Conservation (phyloP, 2,113 vertebrate genomes). For the Indicator maculatus region DNA sequence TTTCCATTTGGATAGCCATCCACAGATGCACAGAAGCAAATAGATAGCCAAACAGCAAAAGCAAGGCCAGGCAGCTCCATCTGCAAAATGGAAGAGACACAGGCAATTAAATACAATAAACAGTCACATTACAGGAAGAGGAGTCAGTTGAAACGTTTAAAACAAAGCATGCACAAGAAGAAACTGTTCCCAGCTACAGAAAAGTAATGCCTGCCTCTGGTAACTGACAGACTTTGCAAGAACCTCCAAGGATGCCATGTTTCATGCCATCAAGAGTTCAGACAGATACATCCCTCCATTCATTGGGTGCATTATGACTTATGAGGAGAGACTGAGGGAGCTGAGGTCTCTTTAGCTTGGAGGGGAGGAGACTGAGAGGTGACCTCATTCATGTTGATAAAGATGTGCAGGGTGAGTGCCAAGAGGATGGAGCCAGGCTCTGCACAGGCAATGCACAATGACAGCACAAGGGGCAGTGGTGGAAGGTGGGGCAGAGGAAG, state of each 20-base stretch:
- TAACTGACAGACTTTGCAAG: neutral
- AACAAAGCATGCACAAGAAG: neutral
- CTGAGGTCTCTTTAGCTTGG: too few species aligned
- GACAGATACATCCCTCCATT: neutral
- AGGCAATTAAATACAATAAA: neutral
- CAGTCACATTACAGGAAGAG: neutral
- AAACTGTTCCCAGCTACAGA: neutral
- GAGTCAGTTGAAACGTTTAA: neutral
- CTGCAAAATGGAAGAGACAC: slow-evolving; percentile 53
- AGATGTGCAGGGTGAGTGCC: too few species aligned
- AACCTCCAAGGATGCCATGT: neutral
- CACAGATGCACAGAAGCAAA: slow-evolving; percentile 11
- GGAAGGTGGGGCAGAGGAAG: too few species aligned
- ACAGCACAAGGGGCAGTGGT: too few species aligned
- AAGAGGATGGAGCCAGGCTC: too few species aligned
- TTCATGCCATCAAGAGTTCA: neutral
- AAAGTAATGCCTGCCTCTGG: neutral
- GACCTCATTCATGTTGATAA: too few species aligned
- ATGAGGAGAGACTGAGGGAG: too few species aligned
- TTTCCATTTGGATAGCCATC: slow-evolving; percentile 76
- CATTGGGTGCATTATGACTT: neutral
- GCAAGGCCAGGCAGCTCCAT: slow-evolving; percentile 50
- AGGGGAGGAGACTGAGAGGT: too few species aligned
- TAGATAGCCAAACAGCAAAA: slow-evolving; percentile 11
- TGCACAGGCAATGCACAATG: too few species aligned